Evolutionary conservation across 2,888 invertebrate species (phyloP).

Genomic region (Trichogramma evanescens): DNA sequence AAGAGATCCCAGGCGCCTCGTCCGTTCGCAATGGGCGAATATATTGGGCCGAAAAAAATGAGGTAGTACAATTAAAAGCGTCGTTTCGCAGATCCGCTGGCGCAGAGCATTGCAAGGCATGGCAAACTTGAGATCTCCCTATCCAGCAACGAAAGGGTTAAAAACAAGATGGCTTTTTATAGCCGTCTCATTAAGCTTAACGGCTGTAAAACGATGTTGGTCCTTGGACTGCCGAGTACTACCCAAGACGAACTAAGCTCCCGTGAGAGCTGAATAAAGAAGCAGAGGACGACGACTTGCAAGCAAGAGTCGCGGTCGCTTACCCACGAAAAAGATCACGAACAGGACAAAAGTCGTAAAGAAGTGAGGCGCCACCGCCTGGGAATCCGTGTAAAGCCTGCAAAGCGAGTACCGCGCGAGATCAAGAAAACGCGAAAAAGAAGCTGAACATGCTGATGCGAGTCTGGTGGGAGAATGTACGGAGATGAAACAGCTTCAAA

Average conservation of each 20-base stretch:
- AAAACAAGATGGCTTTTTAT: conserved; percentile 47
- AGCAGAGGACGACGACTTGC: background rate
- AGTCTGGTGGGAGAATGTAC: background rate
- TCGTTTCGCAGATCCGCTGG: conserved; percentile 27
- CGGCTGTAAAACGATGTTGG: conserved; percentile 43
- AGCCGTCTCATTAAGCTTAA: conserved; percentile 43
- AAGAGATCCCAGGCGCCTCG: conserved; percentile 18
- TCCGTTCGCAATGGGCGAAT: conserved; percentile 14
- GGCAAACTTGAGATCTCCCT: no score
- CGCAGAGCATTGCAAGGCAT: background rate
- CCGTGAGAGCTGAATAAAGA: background rate
- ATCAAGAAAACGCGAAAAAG: background rate
- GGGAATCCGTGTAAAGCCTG: conserved; percentile 5
- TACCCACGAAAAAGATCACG: background rate
- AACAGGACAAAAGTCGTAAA: conserved; percentile 26
- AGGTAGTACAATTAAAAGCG: conserved; percentile 38
- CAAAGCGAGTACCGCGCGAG: background rate
- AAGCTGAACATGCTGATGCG: background rate
- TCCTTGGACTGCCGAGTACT: conserved; percentile 9
- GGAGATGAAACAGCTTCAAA: background rate
- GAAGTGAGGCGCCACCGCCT: conserved; percentile 14
- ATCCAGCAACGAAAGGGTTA: conserved; percentile 33
- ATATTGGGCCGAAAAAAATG: conserved; percentile 25
- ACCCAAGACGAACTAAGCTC: no score
- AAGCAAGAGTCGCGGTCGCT: no score